These are phyloP conservation scores for Sisor rabdophorus DNA, from an alignment of 2,113 vertebrate species.

Conservation along the genomic window DNA sequence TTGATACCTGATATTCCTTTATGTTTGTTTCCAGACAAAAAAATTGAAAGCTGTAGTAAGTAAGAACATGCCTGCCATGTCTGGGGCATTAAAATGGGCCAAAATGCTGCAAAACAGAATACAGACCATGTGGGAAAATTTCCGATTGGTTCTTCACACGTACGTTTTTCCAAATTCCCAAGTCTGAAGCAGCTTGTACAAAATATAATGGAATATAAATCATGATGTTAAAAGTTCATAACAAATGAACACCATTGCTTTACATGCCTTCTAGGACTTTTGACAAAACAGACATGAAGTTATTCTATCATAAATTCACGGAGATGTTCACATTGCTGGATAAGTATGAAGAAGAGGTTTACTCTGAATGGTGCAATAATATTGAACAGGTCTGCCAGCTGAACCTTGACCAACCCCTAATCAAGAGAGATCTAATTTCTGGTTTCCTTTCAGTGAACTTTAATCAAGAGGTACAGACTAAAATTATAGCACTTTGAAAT, in stretches of 20 bases:
- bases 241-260: background rate
- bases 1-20: background rate
- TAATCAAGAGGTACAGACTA: conserved; percentile 66
- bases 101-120: conserved; percentile 70
- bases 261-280: conserved; percentile 54
- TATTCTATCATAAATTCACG: conserved; percentile 65
- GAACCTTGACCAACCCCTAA: conserved; percentile 74
- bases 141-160: conserved; percentile 61
- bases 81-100: conserved; percentile 72
- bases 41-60: conserved; percentile 50
- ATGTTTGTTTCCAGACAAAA: conserved; percentile 59
- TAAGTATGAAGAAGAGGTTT: conserved; percentile 67
- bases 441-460: conserved; percentile 77
- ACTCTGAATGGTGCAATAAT: conserved; percentile 68
- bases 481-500: background rate
- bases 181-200: background rate
- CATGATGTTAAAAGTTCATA: background rate
- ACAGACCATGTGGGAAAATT: conserved; percentile 69
- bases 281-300: conserved; percentile 57
- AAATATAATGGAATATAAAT: background rate
- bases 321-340: conserved; percentile 72
- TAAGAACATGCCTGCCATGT: conserved; percentile 74
- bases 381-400: conserved; percentile 71
- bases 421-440: conserved; percentile 62
- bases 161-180: conserved; percentile 57